Conservation (phyloP, 2,113 vertebrate genomes). For the Axis porcinus region DNA sequence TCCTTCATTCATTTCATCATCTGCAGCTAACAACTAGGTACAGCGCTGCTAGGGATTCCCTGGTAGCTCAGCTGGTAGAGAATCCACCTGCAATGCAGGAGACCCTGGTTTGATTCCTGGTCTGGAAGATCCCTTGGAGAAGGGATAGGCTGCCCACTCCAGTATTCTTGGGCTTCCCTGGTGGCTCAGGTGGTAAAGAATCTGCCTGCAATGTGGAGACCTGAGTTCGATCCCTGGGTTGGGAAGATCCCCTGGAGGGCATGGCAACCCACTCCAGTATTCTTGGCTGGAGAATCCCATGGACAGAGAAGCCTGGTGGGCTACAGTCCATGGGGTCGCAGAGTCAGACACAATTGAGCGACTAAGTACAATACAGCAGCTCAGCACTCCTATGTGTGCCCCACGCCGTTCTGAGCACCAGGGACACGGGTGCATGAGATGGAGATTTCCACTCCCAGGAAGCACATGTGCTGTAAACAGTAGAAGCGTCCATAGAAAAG, state of each 20-base stretch:
- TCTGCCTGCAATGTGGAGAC: neutral
- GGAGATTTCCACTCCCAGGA: neutral
- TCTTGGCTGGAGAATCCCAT: neutral
- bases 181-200: neutral
- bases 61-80: neutral
- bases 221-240: neutral
- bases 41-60: neutral
- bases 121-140: neutral
- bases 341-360: rapidly evolving
- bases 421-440: no score
- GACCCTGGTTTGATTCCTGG: neutral
- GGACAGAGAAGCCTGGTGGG: neutral
- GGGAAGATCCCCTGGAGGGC: neutral
- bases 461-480: neutral
- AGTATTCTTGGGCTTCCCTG: neutral
- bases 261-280: neutral
- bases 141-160: neutral
- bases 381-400: neutral
- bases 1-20: neutral
- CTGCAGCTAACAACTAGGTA: neutral
- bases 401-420: neutral
- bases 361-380: neutral
- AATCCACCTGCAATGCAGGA: neutral
- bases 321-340: neutral
- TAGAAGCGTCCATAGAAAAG: neutral